Evolutionary conservation across 2,888 invertebrate genomes (phyloP).

Genomic region (Notodonta dromedarius): DNA sequence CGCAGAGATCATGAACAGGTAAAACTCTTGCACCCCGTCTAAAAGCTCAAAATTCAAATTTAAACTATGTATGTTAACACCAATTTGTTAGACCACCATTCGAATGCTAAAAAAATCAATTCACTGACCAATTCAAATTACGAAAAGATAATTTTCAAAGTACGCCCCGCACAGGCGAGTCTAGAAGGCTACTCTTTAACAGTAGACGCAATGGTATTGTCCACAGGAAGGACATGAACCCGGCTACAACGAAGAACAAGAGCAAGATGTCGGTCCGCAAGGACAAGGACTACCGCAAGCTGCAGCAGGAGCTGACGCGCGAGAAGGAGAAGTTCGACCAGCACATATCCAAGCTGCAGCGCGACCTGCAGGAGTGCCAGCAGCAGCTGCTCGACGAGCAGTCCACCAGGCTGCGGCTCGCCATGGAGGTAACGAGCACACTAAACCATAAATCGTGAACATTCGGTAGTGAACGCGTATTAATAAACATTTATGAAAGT

Average conservation of each 20-base stretch:
- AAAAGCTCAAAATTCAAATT: too few species aligned
- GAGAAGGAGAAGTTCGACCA: conserved; percentile 98
- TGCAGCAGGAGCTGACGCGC: conserved; percentile 96
- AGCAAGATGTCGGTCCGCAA: conserved; percentile 93
- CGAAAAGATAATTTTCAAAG: too few species aligned
- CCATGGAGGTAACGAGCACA: conserved; percentile 89
- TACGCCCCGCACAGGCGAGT: too few species aligned
- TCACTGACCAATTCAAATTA: too few species aligned
- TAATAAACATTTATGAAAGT: too few species aligned
- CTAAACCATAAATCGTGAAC: background rate
- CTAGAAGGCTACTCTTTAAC: too few species aligned
- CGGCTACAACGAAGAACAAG: conserved; percentile 90
- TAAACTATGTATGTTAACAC: too few species aligned
- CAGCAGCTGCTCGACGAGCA: conserved; percentile 90
- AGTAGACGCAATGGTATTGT: background rate
- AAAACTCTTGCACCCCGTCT: background rate
- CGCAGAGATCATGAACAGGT: conserved; percentile 98
- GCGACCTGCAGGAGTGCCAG: conserved; percentile 94
- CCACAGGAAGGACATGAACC: conserved; percentile 84
- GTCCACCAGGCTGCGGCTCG: conserved; percentile 88
- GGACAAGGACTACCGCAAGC: conserved; percentile 96
- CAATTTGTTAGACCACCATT: too few species aligned
- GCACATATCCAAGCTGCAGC: conserved; percentile 92
- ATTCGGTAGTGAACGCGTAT: too few species aligned
- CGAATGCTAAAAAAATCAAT: too few species aligned